Conservation (phyloP, 2,797 vertebrate genomes). For the Pampus argenteus region DNA sequence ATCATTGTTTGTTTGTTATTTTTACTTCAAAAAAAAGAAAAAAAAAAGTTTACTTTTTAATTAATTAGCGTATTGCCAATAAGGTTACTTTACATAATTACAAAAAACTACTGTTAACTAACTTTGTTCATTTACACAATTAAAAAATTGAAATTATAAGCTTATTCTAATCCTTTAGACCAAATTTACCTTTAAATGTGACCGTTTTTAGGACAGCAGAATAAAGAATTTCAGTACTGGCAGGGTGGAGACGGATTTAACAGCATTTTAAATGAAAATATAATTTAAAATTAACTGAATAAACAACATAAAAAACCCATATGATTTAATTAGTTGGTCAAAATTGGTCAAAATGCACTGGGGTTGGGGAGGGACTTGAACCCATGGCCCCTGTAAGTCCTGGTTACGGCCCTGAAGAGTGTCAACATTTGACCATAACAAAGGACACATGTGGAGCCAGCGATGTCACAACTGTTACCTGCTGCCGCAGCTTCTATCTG, state of each 20-base stretch:
- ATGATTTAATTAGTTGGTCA: too few relatives aligned
- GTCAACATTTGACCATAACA: neutral
- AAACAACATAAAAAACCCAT: neutral
- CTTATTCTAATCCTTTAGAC: neutral
- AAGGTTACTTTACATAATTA: neutral
- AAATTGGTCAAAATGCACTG: too few relatives aligned
- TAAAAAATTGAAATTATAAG: neutral
- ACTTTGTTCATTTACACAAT: neutral
- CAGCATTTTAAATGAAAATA: too few relatives aligned
- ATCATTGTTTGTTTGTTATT: too few relatives aligned
- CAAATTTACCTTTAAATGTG: neutral
- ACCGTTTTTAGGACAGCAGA: too few relatives aligned
- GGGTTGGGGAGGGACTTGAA: neutral
- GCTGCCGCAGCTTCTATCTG: constrained; percentile 90
- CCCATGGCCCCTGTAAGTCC: neutral
- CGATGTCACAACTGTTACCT: constrained; percentile 71
- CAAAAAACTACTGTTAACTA: neutral
- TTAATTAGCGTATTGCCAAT: too few relatives aligned
- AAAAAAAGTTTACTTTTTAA: too few relatives aligned
- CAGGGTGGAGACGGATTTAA: neutral
- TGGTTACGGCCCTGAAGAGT: neutral
- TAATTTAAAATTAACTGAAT: neutral
- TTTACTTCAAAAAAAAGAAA: too few relatives aligned
- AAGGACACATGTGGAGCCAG: neutral
- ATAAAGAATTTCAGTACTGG: neutral